Percentiles rank a stretch among this genome's conserved stretches.
These are phyloP conservation scores for Pocillopora grandis DNA, from an alignment of 92 coral and sea anemone species.

Conservation along the genomic window DNA sequence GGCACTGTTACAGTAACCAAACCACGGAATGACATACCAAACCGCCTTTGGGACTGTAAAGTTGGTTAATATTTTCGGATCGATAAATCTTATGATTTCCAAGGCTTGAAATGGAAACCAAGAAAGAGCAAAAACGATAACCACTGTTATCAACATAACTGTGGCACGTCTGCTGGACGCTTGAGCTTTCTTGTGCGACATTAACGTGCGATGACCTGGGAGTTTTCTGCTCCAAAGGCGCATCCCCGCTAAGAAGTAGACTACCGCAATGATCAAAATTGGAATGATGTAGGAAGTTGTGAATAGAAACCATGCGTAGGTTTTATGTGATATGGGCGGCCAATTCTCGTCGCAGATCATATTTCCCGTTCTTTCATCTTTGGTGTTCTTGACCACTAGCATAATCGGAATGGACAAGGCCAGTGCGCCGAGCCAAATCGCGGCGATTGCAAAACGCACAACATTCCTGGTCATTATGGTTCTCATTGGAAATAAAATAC, in stretches of 20 bases:
- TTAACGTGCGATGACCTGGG: constrained; percentile 63
- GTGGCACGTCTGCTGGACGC: constrained; percentile 71
- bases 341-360: constrained; percentile 36
- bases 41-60: constrained; percentile 30
- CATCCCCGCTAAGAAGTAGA: constrained; percentile 59
- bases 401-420: constrained; percentile 48
- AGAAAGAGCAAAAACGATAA: constrained; percentile 61
- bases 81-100: constrained; percentile 24
- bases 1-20: constrained; percentile 73
- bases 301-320: constrained; percentile 21
- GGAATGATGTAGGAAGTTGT: constrained; percentile 59
- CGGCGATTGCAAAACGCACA: constrained; percentile 36
- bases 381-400: constrained; percentile 6
- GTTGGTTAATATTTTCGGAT: not conserved
- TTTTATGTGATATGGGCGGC: constrained; percentile 6
- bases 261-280: constrained; percentile 34
- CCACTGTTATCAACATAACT: constrained; percentile 68
- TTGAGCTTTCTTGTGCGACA: constrained; percentile 39
- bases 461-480: constrained; percentile 57
- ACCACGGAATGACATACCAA: constrained; percentile 50
- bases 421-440: constrained; percentile 57
- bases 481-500: constrained; percentile 67
- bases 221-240: constrained; percentile 66
- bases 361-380: not conserved
- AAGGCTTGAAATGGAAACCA: constrained; percentile 67